Conservation (phyloP, 2,797 vertebrate species). For the Trichosurus vulpecula region DNA sequence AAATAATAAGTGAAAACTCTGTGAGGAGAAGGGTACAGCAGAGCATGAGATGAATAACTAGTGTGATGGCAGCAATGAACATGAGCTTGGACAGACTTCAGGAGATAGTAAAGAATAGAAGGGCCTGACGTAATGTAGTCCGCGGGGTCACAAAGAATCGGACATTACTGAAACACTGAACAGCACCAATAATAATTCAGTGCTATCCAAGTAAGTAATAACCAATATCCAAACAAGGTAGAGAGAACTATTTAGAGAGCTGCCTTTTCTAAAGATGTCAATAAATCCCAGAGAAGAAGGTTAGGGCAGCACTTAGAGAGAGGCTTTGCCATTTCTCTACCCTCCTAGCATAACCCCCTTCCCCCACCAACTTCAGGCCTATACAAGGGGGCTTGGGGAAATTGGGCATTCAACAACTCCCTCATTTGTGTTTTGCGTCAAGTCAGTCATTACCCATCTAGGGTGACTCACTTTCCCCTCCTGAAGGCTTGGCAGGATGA, state of each 20-base stretch:
- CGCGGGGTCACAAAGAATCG: neutral
- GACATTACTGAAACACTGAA: neutral
- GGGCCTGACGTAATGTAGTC: neutral
- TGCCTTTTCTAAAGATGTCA: neutral
- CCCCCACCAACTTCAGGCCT: neutral
- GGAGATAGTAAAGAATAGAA: neutral
- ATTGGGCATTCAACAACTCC: neutral
- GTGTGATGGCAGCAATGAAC: neutral
- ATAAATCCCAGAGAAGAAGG: neutral
- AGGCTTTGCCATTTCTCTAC: neutral
- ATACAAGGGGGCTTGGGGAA: neutral
- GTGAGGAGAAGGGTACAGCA: neutral
- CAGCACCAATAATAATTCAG: neutral
- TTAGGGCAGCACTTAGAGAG: neutral
- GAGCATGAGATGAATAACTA: neutral
- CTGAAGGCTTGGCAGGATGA: conserved; percentile 21
- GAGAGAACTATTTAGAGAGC: neutral
- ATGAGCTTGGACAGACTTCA: neutral
- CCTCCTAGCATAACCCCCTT: neutral
- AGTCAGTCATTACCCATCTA: neutral
- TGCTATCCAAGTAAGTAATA: neutral
- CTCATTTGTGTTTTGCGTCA: neutral
- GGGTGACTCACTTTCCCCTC: neutral
- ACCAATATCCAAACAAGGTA: neutral
- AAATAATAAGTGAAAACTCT: neutral